Evolutionary conservation across 1,140 invertebrate genomes (phyloP).

Genomic region (Babylonia areolata): DNA sequence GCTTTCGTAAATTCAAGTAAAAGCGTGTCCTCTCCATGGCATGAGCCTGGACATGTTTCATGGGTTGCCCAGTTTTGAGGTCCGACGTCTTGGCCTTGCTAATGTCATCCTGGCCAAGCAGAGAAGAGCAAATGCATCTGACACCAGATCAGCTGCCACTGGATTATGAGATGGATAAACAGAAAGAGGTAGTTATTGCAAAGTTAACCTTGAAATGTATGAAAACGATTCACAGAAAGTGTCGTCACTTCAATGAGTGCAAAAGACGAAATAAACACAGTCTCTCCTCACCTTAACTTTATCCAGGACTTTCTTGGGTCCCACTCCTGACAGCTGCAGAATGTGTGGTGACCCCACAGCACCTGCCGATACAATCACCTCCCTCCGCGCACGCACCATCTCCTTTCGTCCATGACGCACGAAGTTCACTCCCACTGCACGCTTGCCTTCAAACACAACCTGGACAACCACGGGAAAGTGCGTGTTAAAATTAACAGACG

Average conservation of each 20-base stretch:
- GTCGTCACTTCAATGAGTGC: not conserved
- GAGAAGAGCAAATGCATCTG: no score
- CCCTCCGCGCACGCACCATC: slow-evolving; percentile 83
- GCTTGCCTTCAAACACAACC: slow-evolving; percentile 53
- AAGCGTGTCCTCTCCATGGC: no score
- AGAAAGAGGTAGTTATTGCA: not conserved
- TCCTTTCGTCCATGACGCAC: slow-evolving; percentile 74
- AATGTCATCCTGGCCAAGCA: no score
- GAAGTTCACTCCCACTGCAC: slow-evolving; percentile 68
- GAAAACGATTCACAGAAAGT: no score
- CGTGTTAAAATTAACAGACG: not conserved
- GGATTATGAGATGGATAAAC: no score
- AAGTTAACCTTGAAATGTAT: not conserved
- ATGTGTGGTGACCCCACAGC: slow-evolving; percentile 91
- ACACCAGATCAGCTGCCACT: no score
- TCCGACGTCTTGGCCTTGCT: no score
- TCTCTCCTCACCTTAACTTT: slow-evolving; percentile 47
- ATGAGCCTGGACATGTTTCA: no score
- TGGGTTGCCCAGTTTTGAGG: no score
- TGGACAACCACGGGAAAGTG: not conserved
- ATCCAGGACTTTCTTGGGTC: slow-evolving; percentile 78
- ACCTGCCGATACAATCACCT: slow-evolving; percentile 88
- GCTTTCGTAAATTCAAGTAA: no score
- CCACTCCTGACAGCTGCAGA: slow-evolving; percentile 92
- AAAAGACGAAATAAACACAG: not conserved